phyloP scores from a whole-genome alignment of 2,888 invertebrate genomes.

The Tinea semifulvella region DNA sequence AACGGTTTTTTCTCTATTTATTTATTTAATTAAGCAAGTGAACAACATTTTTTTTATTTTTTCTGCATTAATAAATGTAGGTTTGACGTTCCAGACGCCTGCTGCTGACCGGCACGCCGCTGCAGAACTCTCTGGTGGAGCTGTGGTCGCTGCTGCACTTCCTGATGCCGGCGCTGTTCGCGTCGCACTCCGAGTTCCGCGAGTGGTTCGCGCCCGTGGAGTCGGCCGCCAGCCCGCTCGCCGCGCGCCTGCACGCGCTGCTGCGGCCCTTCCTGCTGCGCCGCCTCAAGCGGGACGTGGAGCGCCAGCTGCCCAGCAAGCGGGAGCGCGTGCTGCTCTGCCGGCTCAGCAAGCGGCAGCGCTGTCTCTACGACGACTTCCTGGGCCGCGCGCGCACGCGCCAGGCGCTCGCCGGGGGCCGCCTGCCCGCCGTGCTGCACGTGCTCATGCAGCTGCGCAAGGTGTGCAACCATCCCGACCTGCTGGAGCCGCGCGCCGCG shows the following conservation, averaged over 20 bases:
- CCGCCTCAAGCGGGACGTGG: conserved; percentile 93
- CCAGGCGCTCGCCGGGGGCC: conserved; percentile 92
- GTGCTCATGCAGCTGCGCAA: conserved; percentile 97
- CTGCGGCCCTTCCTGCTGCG: conserved; percentile 92
- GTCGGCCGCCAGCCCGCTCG: conserved; percentile 34
- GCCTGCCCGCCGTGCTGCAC: conserved; percentile 94
- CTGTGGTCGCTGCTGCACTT: conserved; percentile 99
- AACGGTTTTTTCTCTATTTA: too few species aligned
- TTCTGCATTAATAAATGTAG: too few species aligned
- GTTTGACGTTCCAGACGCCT: conserved; percentile 83
- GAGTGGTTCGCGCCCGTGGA: conserved; percentile 97
- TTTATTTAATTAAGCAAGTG: too few species aligned
- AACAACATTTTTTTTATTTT: too few species aligned
- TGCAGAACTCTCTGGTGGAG: conserved; percentile 97
- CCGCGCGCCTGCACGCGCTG: conserved; percentile 69
- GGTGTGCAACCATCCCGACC: conserved; percentile 98
- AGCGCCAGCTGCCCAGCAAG: conserved; percentile 95
- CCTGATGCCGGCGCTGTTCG: conserved; percentile 96
- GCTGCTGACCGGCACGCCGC: conserved; percentile 91
- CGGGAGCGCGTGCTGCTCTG: conserved; percentile 96
- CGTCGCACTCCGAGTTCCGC: conserved; percentile 94
- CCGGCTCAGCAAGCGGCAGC: conserved; percentile 92
- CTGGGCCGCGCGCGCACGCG: conserved; percentile 96
- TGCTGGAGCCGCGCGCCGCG: conserved; percentile 96
- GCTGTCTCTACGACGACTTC: conserved; percentile 98